Evolutionary conservation across 2,113 vertebrate genomes (phyloP).

Genomic region (Epinephelus lanceolatus): DNA sequence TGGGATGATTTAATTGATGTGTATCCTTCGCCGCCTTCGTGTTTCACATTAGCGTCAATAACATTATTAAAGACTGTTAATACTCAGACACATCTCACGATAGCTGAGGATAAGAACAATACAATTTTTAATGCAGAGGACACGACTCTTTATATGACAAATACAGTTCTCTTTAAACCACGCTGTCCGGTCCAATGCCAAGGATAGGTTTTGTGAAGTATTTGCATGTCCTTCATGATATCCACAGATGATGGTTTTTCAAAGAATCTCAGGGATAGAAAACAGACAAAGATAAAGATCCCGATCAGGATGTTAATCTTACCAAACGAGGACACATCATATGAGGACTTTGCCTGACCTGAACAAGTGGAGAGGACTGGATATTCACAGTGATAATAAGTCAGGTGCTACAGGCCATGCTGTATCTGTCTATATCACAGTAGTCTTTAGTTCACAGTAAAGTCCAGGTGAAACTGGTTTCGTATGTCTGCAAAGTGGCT

Average conservation of each 20-base stretch:
- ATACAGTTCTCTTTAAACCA: not conserved
- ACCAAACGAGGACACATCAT: not conserved
- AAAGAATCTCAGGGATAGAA: not conserved
- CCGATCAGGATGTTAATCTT: not conserved
- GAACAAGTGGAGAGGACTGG: not conserved
- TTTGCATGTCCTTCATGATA: not conserved
- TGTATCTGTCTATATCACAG: not conserved
- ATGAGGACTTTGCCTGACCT: not conserved
- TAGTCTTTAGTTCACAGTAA: not conserved
- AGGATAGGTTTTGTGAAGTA: not conserved
- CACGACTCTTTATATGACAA: not conserved
- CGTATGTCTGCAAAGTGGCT: not conserved
- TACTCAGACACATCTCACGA: not conserved
- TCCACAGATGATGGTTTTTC: not conserved
- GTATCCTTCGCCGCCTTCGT: not conserved
- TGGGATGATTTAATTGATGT: not conserved
- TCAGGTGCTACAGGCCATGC: not conserved
- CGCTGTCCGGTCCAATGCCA: not conserved
- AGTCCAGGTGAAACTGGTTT: not conserved
- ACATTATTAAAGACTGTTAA: not conserved
- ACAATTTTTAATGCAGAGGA: too few species aligned
- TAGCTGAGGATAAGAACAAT: not conserved
- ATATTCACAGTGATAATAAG: not conserved
- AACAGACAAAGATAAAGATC: not conserved
- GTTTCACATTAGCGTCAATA: not conserved